Base-by-base conservation (phyloP, 2,113 vertebrate species). In the Guaruba guarouba region DNA sequence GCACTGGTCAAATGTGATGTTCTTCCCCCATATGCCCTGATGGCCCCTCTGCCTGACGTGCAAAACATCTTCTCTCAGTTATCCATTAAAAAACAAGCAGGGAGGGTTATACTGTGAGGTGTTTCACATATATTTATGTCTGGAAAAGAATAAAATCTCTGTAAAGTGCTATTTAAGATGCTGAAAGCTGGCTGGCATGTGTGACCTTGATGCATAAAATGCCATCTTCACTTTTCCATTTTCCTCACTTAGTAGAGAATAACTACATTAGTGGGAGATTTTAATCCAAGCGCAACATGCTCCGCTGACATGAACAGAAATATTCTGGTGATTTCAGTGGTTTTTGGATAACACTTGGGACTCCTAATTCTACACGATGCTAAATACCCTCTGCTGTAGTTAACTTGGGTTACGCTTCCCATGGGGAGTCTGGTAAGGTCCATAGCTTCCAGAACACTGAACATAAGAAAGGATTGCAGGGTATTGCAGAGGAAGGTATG, bases 171-270 rank as follows among this genome's bases (percentile, higher is more conserved):
- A 54, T 59, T 95, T 83, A 49, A 92, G 67, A 88, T 54, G 68
- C 59, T 86, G 85, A 90, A 54, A 83, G 80, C 44, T 74, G 82
- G 18, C 23, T 92, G 76, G 25, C 33, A 23, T 51, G 28, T 67
- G 28, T 86, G 85, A 96, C 93, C 90, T 93, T 93, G 84, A 77
- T 57, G 71, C 35, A 91, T 39, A 80, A 86, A 95, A 80, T 44
- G 57, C 24, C 63, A 70, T 79, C 79, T 93, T 86, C 79, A 31
- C 35, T 86, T 90, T 90, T 90, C 59, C 84, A 82, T 91, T 87
- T 90, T 49, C 48, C 51, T 83, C 61, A 23, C n/a, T 80, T 92
- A 88, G 68, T 20, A 92, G 71, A 80, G 35, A 80, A 62, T 80
- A 93, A 93, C 83, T 66, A 63, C 75, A 74, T 92, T 81, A 93